Evolutionary conservation across 2,113 vertebrate species (phyloP).

Genomic region (Thermophis baileyi): DNA sequence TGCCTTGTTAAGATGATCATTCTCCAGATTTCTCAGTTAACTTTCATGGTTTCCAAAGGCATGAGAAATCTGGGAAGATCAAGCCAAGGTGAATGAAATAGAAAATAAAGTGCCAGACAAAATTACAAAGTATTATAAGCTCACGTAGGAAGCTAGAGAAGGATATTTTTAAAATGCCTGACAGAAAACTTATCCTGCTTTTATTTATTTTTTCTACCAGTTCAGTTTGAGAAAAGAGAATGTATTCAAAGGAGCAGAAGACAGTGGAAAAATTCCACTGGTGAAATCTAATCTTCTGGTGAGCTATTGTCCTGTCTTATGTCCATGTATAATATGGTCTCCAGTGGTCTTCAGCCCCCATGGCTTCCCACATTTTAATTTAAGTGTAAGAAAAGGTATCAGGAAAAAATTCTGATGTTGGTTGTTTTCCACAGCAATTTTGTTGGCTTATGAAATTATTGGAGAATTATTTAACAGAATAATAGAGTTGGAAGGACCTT

Average conservation of each 20-base stretch:
- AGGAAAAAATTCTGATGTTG: not conserved
- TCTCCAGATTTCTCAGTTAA: not conserved
- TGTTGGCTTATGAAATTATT: not conserved
- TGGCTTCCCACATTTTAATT: not conserved
- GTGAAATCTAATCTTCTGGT: not conserved
- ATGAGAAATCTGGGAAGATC: not conserved
- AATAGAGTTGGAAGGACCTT: no score
- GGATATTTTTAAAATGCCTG: not conserved
- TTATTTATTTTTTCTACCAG: not conserved
- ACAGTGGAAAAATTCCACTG: not conserved
- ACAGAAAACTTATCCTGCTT: not conserved
- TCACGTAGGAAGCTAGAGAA: not conserved
- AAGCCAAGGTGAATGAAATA: not conserved
- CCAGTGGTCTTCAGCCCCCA: not conserved
- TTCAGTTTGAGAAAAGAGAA: not conserved
- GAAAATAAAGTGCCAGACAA: not conserved
- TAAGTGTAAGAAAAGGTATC: not conserved
- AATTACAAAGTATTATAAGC: not conserved
- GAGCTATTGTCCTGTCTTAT: not conserved
- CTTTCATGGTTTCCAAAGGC: not conserved
- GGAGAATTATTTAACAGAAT: not conserved
- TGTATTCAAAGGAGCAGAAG: not conserved
- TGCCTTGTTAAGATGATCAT: not conserved
- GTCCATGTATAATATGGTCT: not conserved
- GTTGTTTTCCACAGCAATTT: not conserved